Percentiles rank a stretch among this genome's conserved stretches.
Evolutionary conservation across 2,888 invertebrate species (phyloP).

Genomic region (Tenthredo distinguenda): DNA sequence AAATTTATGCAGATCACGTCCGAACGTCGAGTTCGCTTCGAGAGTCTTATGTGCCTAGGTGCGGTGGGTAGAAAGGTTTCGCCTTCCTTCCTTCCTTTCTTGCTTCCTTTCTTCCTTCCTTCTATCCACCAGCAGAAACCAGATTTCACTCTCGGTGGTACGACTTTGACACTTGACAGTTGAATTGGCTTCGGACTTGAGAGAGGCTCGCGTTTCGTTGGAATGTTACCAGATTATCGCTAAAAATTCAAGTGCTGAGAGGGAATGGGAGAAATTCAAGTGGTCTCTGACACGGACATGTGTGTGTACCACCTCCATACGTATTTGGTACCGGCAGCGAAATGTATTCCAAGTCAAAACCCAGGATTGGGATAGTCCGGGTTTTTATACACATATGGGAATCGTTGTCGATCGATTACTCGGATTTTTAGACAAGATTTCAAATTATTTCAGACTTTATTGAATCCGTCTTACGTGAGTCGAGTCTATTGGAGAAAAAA

Average conservation of each 20-base stretch:
- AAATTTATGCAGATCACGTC: slow-evolving; percentile 47
- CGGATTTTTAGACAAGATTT: too few relatives aligned
- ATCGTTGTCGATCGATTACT: background rate
- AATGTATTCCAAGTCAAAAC: background rate
- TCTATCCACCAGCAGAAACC: background rate
- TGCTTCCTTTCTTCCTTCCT: background rate
- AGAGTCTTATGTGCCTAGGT: background rate
- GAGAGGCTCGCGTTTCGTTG: slow-evolving; percentile 26
- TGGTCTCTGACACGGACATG: background rate
- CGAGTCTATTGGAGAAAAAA: too few relatives aligned
- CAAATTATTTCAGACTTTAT: background rate
- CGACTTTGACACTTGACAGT: slow-evolving; percentile 49
- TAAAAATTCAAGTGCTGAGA: slow-evolving; percentile 35
- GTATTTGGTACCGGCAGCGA: background rate
- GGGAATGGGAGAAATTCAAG: slow-evolving; percentile 21
- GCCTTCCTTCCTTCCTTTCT: background rate
- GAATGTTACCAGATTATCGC: slow-evolving; percentile 36
- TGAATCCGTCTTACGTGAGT: too few relatives aligned
- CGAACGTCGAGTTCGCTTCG: background rate
- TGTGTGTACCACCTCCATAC: background rate
- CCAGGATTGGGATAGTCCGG: background rate
- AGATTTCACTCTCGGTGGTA: slow-evolving; percentile 44
- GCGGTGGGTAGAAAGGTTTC: background rate
- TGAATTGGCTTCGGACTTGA: slow-evolving; percentile 43
- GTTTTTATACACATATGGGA: background rate